Conservation (phyloP, 2,113 vertebrate species). For the Scomber japonicus region DNA sequence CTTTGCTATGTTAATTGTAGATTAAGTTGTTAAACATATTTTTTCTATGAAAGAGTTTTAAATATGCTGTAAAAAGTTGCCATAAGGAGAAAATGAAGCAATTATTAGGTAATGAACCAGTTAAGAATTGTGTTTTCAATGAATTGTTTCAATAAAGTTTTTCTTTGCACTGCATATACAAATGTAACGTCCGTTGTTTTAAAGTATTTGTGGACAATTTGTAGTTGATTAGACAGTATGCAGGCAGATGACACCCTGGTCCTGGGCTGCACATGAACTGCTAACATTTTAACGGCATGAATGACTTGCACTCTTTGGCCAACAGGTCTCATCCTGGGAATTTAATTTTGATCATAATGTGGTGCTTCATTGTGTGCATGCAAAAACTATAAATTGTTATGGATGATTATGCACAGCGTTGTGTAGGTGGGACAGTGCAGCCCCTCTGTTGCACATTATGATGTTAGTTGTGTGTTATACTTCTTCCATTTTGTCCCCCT, state of each 20-base stretch:
- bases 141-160: slow-evolving; percentile 76
- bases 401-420: too few relatives aligned
- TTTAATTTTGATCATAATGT: not conserved
- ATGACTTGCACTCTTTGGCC: not conserved
- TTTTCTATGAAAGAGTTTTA: slow-evolving; percentile 79
- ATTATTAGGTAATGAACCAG: slow-evolving; percentile 66
- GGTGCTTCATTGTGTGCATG: not conserved
- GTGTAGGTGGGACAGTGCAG: not conserved
- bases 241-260: too few relatives aligned
- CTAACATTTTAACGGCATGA: too few relatives aligned
- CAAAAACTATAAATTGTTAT: not conserved
- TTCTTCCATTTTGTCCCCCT: slow-evolving; percentile 31
- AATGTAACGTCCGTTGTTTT: not conserved
- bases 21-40: slow-evolving; percentile 74
- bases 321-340: too few relatives aligned
- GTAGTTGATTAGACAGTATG: not conserved
- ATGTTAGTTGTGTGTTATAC: not conserved
- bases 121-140: slow-evolving; percentile 65
- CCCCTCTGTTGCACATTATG: not conserved
- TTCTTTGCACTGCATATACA: slow-evolving; percentile 72
- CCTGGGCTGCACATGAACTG: too few relatives aligned
- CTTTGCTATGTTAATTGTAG: slow-evolving; percentile 74
- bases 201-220: not conserved
- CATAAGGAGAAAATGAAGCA: slow-evolving; percentile 57
- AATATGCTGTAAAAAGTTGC: slow-evolving; percentile 62